Conservation (phyloP, 2,888 invertebrate genomes). For the Ophion ellenae region DNA sequence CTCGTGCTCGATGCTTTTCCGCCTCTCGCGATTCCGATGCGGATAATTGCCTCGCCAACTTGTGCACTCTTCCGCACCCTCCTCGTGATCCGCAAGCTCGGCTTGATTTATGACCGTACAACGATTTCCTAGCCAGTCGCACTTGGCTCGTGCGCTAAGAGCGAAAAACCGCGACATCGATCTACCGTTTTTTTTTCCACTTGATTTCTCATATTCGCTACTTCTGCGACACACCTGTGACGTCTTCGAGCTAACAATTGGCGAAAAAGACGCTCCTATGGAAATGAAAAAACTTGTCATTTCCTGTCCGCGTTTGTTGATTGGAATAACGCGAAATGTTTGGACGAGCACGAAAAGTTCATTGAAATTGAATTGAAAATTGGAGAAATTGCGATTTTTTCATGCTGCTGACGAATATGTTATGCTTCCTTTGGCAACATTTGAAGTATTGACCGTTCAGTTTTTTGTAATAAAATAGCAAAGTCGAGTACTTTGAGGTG, state of each 20-base stretch:
- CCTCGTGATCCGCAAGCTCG: conserved; percentile 54
- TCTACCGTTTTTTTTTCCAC: conserved; percentile 50
- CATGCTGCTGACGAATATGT: too few species aligned
- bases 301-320: background rate
- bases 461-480: too few species aligned
- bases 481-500: too few species aligned
- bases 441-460: too few species aligned
- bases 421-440: too few species aligned
- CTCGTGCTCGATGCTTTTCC: conserved; percentile 58
- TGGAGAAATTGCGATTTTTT: too few species aligned
- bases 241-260: background rate
- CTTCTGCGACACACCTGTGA: conserved; percentile 43
- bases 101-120: conserved; percentile 68
- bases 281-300: background rate
- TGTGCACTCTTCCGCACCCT: conserved; percentile 67
- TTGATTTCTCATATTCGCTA: conserved; percentile 58
- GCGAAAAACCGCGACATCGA: conserved; percentile 19
- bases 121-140: conserved; percentile 64
- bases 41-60: conserved; percentile 80
- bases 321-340: too few species aligned
- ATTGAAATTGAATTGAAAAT: too few species aligned
- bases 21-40: conserved; percentile 77
- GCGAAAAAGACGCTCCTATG: background rate
- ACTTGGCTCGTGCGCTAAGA: conserved; percentile 30
- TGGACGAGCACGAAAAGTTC: too few species aligned